Evolutionary conservation across 2,113 vertebrate species (phyloP).

Genomic region (Albula glossodonta): DNA sequence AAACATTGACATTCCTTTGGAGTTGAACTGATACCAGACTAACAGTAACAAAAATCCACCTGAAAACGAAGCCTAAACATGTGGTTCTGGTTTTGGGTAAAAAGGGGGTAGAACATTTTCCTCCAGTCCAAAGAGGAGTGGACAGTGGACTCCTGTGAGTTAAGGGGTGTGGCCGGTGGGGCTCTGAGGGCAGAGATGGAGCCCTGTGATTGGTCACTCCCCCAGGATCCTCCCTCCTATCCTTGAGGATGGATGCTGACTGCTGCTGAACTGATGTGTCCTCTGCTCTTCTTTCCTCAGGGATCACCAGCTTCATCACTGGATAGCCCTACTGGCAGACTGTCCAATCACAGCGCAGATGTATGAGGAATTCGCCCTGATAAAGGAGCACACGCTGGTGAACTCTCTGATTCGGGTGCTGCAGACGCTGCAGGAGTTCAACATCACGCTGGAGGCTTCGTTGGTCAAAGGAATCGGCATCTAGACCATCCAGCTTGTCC

Average conservation of each 20-base stretch:
- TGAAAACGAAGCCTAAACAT: no score
- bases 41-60: no score
- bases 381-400: conserved; percentile 94
- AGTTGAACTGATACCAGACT: no score
- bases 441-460: conserved; percentile 95
- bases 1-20: no score
- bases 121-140: no score
- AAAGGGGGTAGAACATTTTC: no score
- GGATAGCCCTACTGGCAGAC: conserved; percentile 94
- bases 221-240: not conserved
- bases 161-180: no score
- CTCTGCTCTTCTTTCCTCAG: conserved; percentile 61
- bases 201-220: no score
- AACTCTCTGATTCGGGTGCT: conserved; percentile 96
- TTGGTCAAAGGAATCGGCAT: conserved; percentile 96
- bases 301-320: conserved; percentile 96
- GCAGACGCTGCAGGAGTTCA: conserved; percentile 98
- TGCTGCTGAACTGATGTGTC: not conserved
- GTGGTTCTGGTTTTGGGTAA: no score
- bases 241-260: no score
- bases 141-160: no score
- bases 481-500: conserved; percentile 56
- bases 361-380: conserved; percentile 92
- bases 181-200: no score
- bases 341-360: conserved; percentile 95